Percentiles rank a stretch among this genome's conserved stretches.
Conservation (phyloP, 2,797 vertebrate genomes). For the Astyanax mexicanus region DNA sequence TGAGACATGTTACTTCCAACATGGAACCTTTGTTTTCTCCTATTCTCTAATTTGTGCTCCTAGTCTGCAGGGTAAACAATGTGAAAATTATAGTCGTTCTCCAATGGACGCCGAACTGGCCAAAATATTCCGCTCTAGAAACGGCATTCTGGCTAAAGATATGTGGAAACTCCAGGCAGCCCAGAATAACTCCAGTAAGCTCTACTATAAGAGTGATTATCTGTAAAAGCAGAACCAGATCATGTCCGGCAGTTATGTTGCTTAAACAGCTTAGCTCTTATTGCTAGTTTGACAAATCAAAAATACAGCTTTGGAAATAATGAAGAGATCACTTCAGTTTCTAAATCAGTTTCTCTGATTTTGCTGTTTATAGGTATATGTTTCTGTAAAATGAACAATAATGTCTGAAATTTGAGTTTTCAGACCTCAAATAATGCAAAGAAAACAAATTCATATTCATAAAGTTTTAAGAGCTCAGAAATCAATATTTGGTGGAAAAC, state of each 20-base stretch:
- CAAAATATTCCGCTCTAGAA: conserved; percentile 47
- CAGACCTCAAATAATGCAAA: too few species aligned
- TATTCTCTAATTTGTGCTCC: conserved; percentile 59
- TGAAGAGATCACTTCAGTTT: too few species aligned
- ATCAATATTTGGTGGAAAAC: too few species aligned
- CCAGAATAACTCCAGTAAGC: conserved; percentile 8
- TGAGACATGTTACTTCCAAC: conserved; percentile 55
- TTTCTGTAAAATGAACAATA: too few species aligned
- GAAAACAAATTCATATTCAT: too few species aligned
- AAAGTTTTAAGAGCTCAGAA: too few species aligned
- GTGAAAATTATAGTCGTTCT: conserved; percentile 5
- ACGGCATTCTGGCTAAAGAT: conserved; percentile 45
- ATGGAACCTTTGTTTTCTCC: conserved; percentile 64
- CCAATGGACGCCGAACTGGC: conserved; percentile 28
- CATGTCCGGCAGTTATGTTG: background rate
- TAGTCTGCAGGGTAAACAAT: conserved; percentile 62
- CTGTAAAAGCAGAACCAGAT: background rate
- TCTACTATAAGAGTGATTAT: background rate
- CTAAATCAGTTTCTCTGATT: too few species aligned
- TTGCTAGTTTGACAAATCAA: background rate
- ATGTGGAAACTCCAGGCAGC: conserved; percentile 7
- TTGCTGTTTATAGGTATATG: too few species aligned
- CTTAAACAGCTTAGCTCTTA: background rate
- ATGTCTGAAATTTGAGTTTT: too few species aligned
- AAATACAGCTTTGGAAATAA: too few species aligned